A percentile compares a stretch with the other conserved stretches of the same genome.
phyloP scores from a whole-genome alignment of 2,113 vertebrate genomes.

The Bos indicus region DNA sequence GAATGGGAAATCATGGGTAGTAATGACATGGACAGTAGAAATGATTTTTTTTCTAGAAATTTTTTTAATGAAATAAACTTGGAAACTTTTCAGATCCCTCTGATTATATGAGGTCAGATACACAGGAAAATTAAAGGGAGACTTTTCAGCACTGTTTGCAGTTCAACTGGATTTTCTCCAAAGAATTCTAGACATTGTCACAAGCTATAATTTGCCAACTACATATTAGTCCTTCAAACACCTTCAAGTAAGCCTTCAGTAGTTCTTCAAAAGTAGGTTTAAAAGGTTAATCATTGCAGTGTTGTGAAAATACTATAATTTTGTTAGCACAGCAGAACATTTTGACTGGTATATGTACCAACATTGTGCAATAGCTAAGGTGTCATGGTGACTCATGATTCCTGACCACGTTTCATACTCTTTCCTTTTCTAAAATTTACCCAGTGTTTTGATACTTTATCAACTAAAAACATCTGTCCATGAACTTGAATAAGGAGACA shows the following conservation, averaged over 20 bases:
- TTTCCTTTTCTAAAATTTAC: neutral
- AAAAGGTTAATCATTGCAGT: conserved; percentile 17
- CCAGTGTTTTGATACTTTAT: neutral
- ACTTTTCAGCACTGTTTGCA: neutral
- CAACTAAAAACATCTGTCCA: neutral
- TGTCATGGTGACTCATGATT: neutral
- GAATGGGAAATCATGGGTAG: neutral
- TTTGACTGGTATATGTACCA: neutral
- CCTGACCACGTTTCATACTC: neutral
- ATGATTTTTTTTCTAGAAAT: neutral
- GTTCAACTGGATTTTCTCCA: conserved; percentile 22
- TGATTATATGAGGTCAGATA: neutral
- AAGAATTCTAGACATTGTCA: conserved; percentile 15
- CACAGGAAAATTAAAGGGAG: conserved; percentile 18
- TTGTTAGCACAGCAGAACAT: neutral
- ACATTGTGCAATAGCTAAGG: neutral
- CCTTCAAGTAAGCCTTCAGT: neutral
- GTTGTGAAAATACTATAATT: conserved; percentile 42
- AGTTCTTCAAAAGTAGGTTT: neutral
- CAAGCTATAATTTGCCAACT: conserved; percentile 9
- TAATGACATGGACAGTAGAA: neutral
- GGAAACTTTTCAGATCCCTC: neutral
- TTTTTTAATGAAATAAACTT: conserved; percentile 15
- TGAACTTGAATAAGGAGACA: neutral
- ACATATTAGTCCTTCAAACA: neutral